Conservation (phyloP, 2,113 vertebrate species). For the Grantiella picta region DNA sequence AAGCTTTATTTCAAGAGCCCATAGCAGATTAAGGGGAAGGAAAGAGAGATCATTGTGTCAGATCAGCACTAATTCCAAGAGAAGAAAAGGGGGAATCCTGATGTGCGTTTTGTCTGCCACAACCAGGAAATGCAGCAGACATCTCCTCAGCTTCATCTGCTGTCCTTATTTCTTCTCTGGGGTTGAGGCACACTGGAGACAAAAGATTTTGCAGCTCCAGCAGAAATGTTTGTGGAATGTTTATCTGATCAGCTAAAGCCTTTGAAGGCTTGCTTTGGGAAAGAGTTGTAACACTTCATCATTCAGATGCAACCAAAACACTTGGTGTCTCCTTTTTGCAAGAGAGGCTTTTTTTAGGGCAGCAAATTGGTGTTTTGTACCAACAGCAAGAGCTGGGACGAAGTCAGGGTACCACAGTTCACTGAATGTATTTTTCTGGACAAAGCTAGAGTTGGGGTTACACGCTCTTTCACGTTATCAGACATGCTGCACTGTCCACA, state of each 20-base stretch:
- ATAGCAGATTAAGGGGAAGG: not conserved
- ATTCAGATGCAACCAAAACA: constrained; percentile 11
- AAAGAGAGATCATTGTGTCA: not conserved
- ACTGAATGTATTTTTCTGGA: not conserved
- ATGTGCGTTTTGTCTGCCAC: not conserved
- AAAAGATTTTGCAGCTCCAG: constrained; percentile 48
- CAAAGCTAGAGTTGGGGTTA: not conserved
- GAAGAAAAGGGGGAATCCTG: not conserved
- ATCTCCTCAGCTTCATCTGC: constrained; percentile 48
- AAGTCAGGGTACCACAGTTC: not conserved
- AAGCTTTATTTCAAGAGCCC: not conserved
- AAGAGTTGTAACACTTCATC: constrained; percentile 53
- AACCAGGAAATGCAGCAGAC: constrained; percentile 52
- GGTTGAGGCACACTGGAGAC: not conserved
- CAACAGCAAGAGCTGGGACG: not conserved
- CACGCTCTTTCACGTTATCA: not conserved
- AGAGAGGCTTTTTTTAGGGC: not conserved
- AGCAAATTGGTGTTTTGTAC: not conserved
- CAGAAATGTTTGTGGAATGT: constrained; percentile 50
- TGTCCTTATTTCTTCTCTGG: constrained; percentile 8
- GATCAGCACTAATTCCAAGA: not conserved
- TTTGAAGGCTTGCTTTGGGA: constrained; percentile 56
- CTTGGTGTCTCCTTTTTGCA: not conserved
- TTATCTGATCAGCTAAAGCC: constrained; percentile 51
- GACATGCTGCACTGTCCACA: not conserved